These are phyloP conservation scores for Andrena hattorfiana DNA, from an alignment of 2,888 invertebrate genomes.

Conservation along the genomic window DNA sequence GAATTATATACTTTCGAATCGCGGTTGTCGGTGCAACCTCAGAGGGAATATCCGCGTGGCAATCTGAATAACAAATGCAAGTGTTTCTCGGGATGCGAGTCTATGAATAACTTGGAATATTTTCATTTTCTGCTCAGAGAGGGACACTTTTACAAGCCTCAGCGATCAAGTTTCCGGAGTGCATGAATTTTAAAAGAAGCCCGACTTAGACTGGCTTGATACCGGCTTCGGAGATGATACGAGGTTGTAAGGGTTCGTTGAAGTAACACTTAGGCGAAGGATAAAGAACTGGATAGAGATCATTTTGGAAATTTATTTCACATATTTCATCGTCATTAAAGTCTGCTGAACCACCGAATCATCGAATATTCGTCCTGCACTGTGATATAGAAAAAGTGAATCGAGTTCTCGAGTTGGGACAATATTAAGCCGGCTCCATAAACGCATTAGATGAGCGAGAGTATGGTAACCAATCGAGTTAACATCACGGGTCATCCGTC, in stretches of 20 bases:
- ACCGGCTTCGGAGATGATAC: no score
- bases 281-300: no score
- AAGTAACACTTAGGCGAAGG: no score
- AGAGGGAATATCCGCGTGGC: background rate
- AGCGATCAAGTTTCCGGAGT: background rate
- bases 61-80: constrained; percentile 1
- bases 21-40: background rate
- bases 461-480: constrained; percentile 70
- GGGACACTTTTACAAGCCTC: background rate
- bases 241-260: no score
- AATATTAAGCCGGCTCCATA: constrained; percentile 64
- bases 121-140: background rate
- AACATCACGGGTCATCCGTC: constrained; percentile 69
- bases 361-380: no score
- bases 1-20: no score
- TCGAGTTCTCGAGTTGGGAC: constrained; percentile 32
- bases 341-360: no score
- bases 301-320: background rate
- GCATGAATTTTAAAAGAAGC: background rate
- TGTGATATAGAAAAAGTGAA: constrained; percentile 33
- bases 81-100: background rate
- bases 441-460: constrained; percentile 62
- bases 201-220: no score
- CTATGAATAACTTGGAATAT: background rate
- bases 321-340: constrained; percentile 19